These are phyloP conservation scores for Ondatra zibethicus DNA, from an alignment of 2,113 vertebrate species.

Conservation along the genomic window DNA sequence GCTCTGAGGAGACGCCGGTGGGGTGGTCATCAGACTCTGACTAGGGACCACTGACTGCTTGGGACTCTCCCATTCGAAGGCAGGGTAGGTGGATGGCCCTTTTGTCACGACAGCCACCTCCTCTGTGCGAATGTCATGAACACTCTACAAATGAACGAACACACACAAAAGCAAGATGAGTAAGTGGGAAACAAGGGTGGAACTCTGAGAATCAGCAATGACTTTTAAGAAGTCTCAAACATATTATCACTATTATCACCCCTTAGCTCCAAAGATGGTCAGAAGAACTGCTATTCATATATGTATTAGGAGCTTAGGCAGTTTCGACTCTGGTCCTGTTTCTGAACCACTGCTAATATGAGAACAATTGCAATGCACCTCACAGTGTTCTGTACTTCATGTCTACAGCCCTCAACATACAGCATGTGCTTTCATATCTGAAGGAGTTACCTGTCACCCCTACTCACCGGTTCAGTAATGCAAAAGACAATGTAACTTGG, in stretches of 20 bases:
- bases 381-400: neutral
- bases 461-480: slow-evolving; percentile 14
- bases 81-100: slow-evolving; percentile 78
- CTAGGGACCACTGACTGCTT: slow-evolving; percentile 83
- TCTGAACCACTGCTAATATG: neutral
- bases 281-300: slow-evolving; percentile 47
- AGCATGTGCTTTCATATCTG: neutral
- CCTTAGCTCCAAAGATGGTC: neutral
- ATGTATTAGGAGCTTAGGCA: neutral
- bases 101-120: slow-evolving; percentile 85
- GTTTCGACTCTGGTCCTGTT: neutral
- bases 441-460: neutral
- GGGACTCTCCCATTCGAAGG: slow-evolving; percentile 83
- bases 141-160: slow-evolving; percentile 88
- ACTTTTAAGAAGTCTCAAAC: slow-evolving; percentile 69
- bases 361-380: neutral
- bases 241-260: slow-evolving; percentile 68
- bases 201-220: slow-evolving; percentile 49
- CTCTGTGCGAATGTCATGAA: slow-evolving; percentile 85
- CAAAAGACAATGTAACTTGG: neutral
- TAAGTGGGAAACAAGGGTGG: slow-evolving; percentile 37
- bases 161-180: slow-evolving; percentile 84
- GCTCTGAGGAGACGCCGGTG: slow-evolving; percentile 76
- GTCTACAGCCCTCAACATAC: neutral
- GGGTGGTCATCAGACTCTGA: slow-evolving; percentile 76